Conservation (phyloP, 2,113 vertebrate species). For the Vulpes ferrilata region DNA sequence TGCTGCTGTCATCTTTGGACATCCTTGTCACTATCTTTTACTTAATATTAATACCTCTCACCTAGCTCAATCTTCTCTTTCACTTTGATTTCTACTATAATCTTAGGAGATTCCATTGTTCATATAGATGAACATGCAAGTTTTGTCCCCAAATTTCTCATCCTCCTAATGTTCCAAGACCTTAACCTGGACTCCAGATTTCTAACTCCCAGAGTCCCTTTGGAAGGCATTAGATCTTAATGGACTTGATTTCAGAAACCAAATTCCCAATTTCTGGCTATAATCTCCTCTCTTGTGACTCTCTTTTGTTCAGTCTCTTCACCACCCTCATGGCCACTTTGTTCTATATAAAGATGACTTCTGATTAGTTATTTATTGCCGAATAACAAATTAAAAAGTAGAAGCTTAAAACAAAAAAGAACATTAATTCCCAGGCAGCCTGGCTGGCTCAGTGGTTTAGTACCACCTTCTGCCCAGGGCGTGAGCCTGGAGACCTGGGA, state of each 20-base stretch:
- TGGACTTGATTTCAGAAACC: conserved; percentile 29
- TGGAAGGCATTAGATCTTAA: not conserved
- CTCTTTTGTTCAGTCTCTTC: not conserved
- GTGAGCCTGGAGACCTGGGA: no score
- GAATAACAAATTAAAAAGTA: not conserved
- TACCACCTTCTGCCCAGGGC: no score
- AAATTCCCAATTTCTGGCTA: conserved; percentile 40
- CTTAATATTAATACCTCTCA: conserved; percentile 18
- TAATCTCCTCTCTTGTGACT: not conserved
- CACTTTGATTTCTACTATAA: conserved; percentile 29
- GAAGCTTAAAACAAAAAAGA: not conserved
- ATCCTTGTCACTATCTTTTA: conserved; percentile 15
- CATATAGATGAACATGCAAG: not conserved
- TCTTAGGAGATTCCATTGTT: conserved; percentile 42
- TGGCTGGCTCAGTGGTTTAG: no score
- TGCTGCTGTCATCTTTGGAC: not conserved
- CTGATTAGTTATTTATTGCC: conserved; percentile 16
- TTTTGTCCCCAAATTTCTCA: conserved; percentile 1
- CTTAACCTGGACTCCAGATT: not conserved
- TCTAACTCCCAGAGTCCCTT: conserved; percentile 42
- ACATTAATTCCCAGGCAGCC: not conserved
- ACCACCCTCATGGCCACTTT: not conserved
- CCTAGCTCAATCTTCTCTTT: conserved; percentile 4
- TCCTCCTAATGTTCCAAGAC: conserved; percentile 16
- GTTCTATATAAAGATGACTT: not conserved